Base-by-base conservation (phyloP, 2,113 vertebrate species). In the Alosa alosa region DNA sequence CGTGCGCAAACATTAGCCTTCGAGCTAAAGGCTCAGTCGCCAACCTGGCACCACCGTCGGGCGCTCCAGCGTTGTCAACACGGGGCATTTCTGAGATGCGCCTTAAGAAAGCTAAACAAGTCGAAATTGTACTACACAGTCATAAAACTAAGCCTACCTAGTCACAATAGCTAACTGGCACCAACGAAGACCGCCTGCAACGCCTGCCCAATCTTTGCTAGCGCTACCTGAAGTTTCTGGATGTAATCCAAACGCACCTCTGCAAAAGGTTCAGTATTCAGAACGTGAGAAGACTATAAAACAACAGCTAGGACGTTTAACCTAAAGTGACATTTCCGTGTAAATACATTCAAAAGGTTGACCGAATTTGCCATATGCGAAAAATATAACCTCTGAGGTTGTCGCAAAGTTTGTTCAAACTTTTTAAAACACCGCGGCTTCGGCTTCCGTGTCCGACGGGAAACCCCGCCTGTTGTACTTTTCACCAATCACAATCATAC, bases 401-500 rank as follows among this genome's bases (percentile, higher is more conserved):
- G 72, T 78, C 13, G 72, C 13, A 78, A 78, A 39, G 31, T 78
- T 78, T 78, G 36, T 78, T 15, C 36, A 78, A 78, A 78, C 72
- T 78, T 78, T 72, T 78, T 85, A 88, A 90, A 88, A 90, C 88
- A 88, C 64, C 85, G 88, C 88, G 86, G 85, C 87, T 90, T 78
- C 13, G 3, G 52, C 85, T 90, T 89, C 89, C 85, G 85, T 55
- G 44, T 81, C 83, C 52, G 60, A 17, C n/a, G 83, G 64, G 39
- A 72, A 86, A 64, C 87, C 45, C 89, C 89, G 84, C 82, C 83
- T 22, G 78, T 49, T 6, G 6, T 17, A 31, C 22, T 45, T 36
- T 20, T 57, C 36, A 20, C 88, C 55, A 88, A 82, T 88, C 83
- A 13, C 22, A 36, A 82, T 41, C 72, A 39, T 39, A 78, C 20